Evolutionary conservation across 2,888 invertebrate genomes (phyloP), one percentile per base, ranked within the genome.

Genomic region (Trypoxylon attenuatum): DNA sequence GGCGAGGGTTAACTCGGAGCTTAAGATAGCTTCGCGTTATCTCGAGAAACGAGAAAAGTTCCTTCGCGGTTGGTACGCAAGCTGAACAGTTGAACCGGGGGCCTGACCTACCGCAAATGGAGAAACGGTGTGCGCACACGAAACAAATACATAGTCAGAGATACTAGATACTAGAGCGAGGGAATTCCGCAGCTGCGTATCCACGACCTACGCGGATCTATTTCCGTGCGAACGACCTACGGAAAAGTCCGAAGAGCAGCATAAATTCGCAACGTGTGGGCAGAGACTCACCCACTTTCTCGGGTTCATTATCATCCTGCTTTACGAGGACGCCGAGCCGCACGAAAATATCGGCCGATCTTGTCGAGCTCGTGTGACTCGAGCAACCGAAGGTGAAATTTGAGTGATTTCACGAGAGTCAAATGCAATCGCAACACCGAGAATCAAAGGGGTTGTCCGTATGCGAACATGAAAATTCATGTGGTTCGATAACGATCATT

Each of bases 31-130:
- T n/a, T n/a, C n/a, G n/a, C n/a, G n/a, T n/a, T n/a, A n/a, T n/a
- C n/a, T n/a, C n/a, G n/a, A n/a, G n/a, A n/a, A n/a, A n/a, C n/a
- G n/a, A n/a, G n/a, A n/a, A n/a, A n/a, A n/a, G n/a, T n/a, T n/a
- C n/a, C n/a, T n/a, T n/a, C n/a, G n/a, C n/a, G n/a, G n/a, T 41
- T 41, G 63, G 60, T 72, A 71, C 77, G 76, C 75, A 69, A 72
- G 72, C 52, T 15, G 69, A 15, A n/a, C n/a, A n/a, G n/a, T n/a
- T n/a, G 42, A 25, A 46, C 51, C 73, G 33, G 13, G 13, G 76
- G 68, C 68, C 76, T 77, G 78, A 77, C 76, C 76, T 76, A 46
- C 64, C 73, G 55, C 69, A 73, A 71, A 67, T 62, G 61, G 73
- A 16, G 25, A 57, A 66, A 64, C 69, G 62, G 52, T 73, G 50